These are phyloP conservation scores for Watsonalla cultraria DNA, from an alignment of 2,888 invertebrate species.

Conservation along the genomic window DNA sequence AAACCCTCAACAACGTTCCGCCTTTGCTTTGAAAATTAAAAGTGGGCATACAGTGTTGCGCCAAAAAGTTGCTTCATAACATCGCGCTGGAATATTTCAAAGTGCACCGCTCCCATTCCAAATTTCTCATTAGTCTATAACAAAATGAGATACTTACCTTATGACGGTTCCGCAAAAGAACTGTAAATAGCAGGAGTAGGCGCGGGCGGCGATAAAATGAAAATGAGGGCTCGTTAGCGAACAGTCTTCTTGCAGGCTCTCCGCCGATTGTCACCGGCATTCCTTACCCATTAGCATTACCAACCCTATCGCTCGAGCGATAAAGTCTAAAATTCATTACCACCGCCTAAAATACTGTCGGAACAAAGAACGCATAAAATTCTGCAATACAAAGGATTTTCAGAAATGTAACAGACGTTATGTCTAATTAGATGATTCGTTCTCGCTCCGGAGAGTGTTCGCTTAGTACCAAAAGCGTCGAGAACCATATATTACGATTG, in stretches of 20 bases:
- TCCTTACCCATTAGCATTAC: constrained; percentile 26
- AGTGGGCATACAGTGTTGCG: neutral
- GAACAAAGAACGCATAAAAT: constrained; percentile 71
- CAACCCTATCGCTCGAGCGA: constrained; percentile 24
- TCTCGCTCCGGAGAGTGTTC: constrained; percentile 35
- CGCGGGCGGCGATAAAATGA: constrained; percentile 60
- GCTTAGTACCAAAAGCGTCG: constrained; percentile 12
- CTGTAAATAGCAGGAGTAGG: constrained; percentile 50
- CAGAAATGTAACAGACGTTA: constrained; percentile 69
- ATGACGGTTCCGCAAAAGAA: constrained; percentile 48
- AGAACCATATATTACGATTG: neutral
- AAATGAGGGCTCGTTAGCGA: constrained; percentile 69
- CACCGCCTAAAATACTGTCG: constrained; percentile 45
- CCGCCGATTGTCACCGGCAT: constrained; percentile 63
- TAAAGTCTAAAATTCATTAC: constrained; percentile 32
- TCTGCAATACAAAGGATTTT: constrained; percentile 72
- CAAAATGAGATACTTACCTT: constrained; percentile 47
- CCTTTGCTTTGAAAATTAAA: neutral
- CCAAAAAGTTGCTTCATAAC: too few species aligned
- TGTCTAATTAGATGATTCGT: constrained; percentile 70
- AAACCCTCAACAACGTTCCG: too few species aligned
- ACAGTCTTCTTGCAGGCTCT: constrained; percentile 53
- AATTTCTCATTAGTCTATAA: constrained; percentile 45
- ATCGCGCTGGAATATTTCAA: neutral
- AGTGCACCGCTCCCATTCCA: constrained; percentile 1